These are phyloP conservation scores for Prunella himalayana DNA, from an alignment of 2,113 vertebrate species.

Conservation along the genomic window DNA sequence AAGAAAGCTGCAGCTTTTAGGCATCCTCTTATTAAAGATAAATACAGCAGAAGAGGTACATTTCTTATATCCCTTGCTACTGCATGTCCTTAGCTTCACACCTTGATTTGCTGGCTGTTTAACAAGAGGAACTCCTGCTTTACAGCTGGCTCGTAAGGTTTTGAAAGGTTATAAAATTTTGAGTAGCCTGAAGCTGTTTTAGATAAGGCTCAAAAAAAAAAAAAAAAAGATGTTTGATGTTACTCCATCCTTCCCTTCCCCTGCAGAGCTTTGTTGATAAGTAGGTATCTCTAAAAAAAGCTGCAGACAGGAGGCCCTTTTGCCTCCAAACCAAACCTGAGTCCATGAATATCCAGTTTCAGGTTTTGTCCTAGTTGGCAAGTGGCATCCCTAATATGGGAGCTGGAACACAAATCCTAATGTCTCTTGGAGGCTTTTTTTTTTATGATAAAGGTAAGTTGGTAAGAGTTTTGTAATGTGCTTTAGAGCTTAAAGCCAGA, in stretches of 20 bases:
- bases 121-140: neutral
- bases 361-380: neutral
- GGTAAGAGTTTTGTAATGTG: neutral
- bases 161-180: neutral
- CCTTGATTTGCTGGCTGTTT: neutral
- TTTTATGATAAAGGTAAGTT: neutral
- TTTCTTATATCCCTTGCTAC: neutral
- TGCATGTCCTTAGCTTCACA: neutral
- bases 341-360: neutral
- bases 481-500: neutral
- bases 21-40: neutral
- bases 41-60: neutral
- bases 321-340: neutral
- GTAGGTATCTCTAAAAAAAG: neutral
- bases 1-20: neutral
- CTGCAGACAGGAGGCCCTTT: neutral
- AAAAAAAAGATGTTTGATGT: neutral
- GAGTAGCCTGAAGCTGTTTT: neutral
- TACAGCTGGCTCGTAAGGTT: neutral
- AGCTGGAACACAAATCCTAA: neutral
- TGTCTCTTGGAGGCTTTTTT: accelerated
- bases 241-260: neutral
- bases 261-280: neutral
- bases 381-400: neutral
- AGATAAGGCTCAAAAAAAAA: neutral